Evolutionary conservation across 2,113 vertebrate genomes (phyloP).

Genomic region (Vulpes ferrilata): DNA sequence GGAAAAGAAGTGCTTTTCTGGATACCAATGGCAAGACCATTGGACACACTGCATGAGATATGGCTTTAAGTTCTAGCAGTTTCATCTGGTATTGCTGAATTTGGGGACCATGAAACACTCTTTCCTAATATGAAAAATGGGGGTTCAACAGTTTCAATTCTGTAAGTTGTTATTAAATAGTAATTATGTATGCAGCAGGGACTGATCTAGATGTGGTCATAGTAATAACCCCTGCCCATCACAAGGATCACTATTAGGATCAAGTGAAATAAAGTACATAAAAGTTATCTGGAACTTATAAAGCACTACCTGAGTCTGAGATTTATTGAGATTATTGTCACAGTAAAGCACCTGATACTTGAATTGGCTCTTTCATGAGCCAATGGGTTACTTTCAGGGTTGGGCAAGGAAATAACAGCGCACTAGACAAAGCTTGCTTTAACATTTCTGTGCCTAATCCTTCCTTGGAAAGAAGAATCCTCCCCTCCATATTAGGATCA

Average conservation of each 20-base stretch:
- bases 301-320: not conserved
- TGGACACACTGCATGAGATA: too few relatives aligned
- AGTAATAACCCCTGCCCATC: not conserved
- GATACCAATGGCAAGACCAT: not conserved
- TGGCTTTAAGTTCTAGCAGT: not conserved
- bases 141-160: not conserved
- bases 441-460: not conserved
- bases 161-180: not conserved
- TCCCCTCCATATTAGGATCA: not conserved
- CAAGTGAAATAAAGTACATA: not conserved
- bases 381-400: not conserved
- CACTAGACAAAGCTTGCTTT: not conserved
- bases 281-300: not conserved
- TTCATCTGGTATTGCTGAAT: not conserved
- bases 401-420: not conserved
- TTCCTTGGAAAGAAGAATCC: not conserved
- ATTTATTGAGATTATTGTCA: not conserved
- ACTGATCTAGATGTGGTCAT: not conserved
- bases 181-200: not conserved
- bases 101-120: not conserved
- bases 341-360: not conserved
- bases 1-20: not conserved
- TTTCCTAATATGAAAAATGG: not conserved
- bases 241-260: not conserved
- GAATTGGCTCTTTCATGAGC: not conserved